Evolutionary conservation across 2,797 vertebrate genomes (phyloP), one percentile per base, ranked within the genome.

Genomic region (Falco columbarius): DNA sequence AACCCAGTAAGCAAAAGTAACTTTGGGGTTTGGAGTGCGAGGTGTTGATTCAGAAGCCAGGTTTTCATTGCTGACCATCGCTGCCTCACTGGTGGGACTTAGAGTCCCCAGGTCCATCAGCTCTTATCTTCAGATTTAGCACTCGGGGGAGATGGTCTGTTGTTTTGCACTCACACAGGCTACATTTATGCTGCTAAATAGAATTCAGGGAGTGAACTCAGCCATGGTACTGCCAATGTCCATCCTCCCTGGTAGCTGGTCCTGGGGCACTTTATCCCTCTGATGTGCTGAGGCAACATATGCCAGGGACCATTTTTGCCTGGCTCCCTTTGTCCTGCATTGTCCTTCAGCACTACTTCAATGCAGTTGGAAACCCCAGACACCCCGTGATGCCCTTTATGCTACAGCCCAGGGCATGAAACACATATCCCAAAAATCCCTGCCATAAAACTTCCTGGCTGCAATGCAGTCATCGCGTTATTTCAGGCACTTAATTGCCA

Each of bases 401-500:
- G 40, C 32, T 73, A 6, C 58, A 75, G 9, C 9, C 16, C 29
- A 16, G 58, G 46, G 42, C 51, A 61, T 1, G 4, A 51, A 81
- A 51, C 34, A 8, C 76, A 18, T 29, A 59, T 84, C 81, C 62
- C 4, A 7, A 7, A 55, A 34, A 77, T 87, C 67, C 55, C 59
- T 82, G 76, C 76, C 49, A 9, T 66, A 24, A 75, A 95, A 65
- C 54, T 62, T 46, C 12, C 54, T 46, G 72, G 62, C 90, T 62
- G 83, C 61, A 34, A 9, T 26, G 80, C 76, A 81, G 80, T 62
- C 7, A 10, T 14, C 0, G 1, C 32, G 9, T 77, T 86, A 44
- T 90, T 92, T 73, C 93, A 62, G 86, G 83, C 88, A 44, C 93
- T 93, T 52, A 90, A 91, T 1, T 19, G 92, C 49, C 83, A 21